phyloP scores from a whole-genome alignment of 2,888 invertebrate genomes.

The Panopea generosa region DNA sequence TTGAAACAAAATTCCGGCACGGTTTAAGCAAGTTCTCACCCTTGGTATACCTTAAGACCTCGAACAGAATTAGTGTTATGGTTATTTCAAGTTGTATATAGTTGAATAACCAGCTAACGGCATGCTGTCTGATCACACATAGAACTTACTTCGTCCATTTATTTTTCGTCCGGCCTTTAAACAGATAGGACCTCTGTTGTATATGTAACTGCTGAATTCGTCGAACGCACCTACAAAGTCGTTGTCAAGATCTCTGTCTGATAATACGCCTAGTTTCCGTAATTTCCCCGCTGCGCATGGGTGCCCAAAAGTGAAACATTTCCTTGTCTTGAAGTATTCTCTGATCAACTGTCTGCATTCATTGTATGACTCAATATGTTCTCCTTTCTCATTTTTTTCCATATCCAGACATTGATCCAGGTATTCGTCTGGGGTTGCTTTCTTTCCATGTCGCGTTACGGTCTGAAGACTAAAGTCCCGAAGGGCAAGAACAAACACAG shows the following conservation, averaged over 20 bases:
- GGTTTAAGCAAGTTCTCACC: too few relatives aligned
- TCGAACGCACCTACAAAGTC: constrained; percentile 4
- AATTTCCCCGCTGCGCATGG: not conserved
- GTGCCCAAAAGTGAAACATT: constrained; percentile 4
- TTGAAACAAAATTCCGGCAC: too few relatives aligned
- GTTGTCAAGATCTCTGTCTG: not conserved
- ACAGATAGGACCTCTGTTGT: not conserved
- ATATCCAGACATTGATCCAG: constrained; percentile 4
- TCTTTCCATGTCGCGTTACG: not conserved
- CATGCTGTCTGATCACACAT: too few relatives aligned
- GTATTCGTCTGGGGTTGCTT: not conserved
- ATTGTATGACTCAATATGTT: constrained; percentile 7
- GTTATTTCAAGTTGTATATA: too few relatives aligned
- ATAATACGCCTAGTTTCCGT: not conserved
- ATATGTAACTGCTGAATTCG: constrained; percentile 2
- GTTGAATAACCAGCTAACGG: too few relatives aligned
- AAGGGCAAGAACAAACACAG: constrained; percentile 1
- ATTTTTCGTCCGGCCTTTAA: constrained; percentile 8
- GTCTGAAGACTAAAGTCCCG: constrained; percentile 3
- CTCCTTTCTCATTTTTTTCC: not conserved
- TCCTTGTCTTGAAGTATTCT: constrained; percentile 17
- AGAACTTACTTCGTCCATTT: constrained; percentile 16
- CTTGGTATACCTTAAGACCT: too few relatives aligned
- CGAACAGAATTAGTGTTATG: too few relatives aligned
- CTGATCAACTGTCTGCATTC: constrained; percentile 5